These are phyloP conservation scores for Dasypus novemcinctus DNA, from an alignment of 2,113 vertebrate species.

Conservation along the genomic window DNA sequence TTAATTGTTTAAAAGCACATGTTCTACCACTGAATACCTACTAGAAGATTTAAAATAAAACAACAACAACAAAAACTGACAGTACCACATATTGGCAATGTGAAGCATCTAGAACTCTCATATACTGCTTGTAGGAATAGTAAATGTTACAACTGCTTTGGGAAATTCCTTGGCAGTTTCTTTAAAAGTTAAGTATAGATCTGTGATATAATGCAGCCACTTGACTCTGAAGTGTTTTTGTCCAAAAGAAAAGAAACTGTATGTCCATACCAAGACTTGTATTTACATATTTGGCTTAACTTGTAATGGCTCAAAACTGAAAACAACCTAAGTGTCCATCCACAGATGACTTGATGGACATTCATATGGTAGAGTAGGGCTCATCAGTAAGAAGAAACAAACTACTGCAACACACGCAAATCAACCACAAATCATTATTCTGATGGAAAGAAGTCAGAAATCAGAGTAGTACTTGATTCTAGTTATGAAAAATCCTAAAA, in stretches of 20 bases:
- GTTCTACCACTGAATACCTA: neutral
- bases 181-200: neutral
- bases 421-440: neutral
- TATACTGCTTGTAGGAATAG: neutral
- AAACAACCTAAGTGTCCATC: neutral
- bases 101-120: neutral
- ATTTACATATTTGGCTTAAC: neutral
- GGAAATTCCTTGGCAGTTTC: neutral
- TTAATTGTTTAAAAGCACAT: neutral
- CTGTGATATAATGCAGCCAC: accelerated
- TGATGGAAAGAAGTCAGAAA: neutral
- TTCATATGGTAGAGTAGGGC: neutral
- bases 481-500: neutral
- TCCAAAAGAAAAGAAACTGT: neutral
- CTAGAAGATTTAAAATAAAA: neutral
- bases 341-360: neutral
- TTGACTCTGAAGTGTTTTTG: neutral
- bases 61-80: neutral
- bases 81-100: neutral
- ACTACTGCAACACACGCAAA: neutral
- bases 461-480: accelerated
- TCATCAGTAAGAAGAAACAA: neutral
- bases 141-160: neutral
- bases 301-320: neutral
- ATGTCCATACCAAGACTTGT: neutral